Percentiles rank a stretch among this genome's conserved stretches.
Evolutionary conservation across 2,113 vertebrate species (phyloP).

Genomic region (Narcine bancroftii): DNA sequence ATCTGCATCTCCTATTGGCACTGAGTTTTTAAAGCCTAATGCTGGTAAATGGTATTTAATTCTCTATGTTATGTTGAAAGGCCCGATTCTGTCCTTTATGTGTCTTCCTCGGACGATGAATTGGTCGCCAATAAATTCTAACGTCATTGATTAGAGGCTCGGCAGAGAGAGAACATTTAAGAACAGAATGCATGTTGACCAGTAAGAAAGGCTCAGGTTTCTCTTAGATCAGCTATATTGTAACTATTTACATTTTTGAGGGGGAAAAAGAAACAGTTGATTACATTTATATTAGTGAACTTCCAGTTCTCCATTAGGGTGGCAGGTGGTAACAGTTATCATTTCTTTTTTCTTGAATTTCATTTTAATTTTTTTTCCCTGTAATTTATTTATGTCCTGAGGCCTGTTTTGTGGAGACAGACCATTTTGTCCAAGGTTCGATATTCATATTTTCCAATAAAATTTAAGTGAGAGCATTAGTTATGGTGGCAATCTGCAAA

Average conservation of each 20-base stretch:
- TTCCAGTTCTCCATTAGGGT: not conserved
- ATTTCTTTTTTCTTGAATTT: not conserved
- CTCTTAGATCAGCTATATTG: not conserved
- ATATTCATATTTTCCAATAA: conserved; percentile 27
- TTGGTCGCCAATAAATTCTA: not conserved
- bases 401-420: not conserved
- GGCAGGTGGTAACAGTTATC: not conserved
- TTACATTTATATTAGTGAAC: not conserved
- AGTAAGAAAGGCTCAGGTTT: not conserved
- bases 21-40: too few relatives aligned
- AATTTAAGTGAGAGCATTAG: conserved; percentile 16
- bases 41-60: too few relatives aligned
- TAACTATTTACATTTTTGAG: not conserved
- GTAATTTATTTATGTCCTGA: not conserved
- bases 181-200: not conserved
- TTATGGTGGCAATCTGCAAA: not conserved
- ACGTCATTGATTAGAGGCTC: not conserved
- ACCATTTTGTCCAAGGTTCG: not conserved
- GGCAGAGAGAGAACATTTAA: not conserved
- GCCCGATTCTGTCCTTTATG: too few relatives aligned
- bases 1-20: too few relatives aligned
- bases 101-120: not conserved
- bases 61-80: too few relatives aligned
- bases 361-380: not conserved
- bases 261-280: not conserved